Conservation (phyloP, 2,888 invertebrate species). For the Leptopilina myrica region DNA sequence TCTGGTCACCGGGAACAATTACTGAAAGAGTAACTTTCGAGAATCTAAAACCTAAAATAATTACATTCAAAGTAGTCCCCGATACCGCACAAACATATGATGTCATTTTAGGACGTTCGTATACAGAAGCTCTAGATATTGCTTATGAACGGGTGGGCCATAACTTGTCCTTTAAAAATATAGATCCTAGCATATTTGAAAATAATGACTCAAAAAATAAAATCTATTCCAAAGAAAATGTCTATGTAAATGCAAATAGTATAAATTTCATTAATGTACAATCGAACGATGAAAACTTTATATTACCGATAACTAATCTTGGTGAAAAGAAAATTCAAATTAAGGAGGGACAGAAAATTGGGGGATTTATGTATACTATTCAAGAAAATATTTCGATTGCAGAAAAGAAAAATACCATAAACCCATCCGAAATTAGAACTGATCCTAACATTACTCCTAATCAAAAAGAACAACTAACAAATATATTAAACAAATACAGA, state of each 20-base stretch:
- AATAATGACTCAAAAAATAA: neutral
- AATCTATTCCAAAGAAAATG: neutral
- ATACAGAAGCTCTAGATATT: conserved; percentile 36
- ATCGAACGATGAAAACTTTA: neutral
- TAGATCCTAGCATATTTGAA: neutral
- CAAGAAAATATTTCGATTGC: neutral
- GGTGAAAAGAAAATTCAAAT: neutral
- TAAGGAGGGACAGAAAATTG: neutral
- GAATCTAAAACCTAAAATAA: neutral
- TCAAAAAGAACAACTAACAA: neutral
- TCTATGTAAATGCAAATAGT: neutral
- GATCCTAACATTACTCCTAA: neutral
- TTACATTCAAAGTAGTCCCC: neutral
- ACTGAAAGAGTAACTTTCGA: neutral
- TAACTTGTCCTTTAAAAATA: conserved; percentile 1
- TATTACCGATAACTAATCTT: neutral
- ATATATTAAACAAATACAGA: conserved; percentile 35
- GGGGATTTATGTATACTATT: neutral
- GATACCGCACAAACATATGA: neutral
- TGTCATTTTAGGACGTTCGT: neutral
- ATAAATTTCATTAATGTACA: neutral
- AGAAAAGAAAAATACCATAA: neutral
- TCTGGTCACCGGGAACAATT: neutral
- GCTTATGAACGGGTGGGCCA: conserved; percentile 32
- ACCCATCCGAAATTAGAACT: neutral